Percentiles rank a stretch among this genome's conserved stretches.
These are phyloP conservation scores for Pollachius pollachius DNA, from an alignment of 2,113 vertebrate species.

Conservation along the genomic window DNA sequence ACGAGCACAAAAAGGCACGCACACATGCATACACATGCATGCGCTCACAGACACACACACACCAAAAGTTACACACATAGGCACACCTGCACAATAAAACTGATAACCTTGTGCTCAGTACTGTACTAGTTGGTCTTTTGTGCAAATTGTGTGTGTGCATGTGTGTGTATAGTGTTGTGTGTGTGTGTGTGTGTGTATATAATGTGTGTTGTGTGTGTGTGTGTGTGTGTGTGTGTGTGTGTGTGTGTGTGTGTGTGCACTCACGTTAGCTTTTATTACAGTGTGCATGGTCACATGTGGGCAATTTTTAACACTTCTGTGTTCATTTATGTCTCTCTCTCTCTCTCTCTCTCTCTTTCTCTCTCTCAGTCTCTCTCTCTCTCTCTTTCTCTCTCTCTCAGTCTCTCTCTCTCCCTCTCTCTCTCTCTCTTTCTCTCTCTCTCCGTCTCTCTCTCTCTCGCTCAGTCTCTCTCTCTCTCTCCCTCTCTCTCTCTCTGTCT, in stretches of 20 bases:
- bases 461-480: too few relatives aligned
- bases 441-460: too few relatives aligned
- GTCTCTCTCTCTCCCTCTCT: too few relatives aligned
- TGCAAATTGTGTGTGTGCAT: conserved; percentile 9
- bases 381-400: too few relatives aligned
- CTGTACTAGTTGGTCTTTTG: too few relatives aligned
- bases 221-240: conserved; percentile 1
- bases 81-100: not conserved
- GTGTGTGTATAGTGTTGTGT: conserved; percentile 16
- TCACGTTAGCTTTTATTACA: conserved; percentile 10
- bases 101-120: too few relatives aligned
- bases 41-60: conserved; percentile 53
- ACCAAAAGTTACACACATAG: not conserved
- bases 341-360: too few relatives aligned
- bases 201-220: not conserved
- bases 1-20: not conserved
- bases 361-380: too few relatives aligned
- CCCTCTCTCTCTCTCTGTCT: too few relatives aligned
- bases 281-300: not conserved
- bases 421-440: too few relatives aligned
- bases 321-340: too few relatives aligned
- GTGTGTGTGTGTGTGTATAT: conserved; percentile 15
- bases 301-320: too few relatives aligned
- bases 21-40: conserved; percentile 3
- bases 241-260: conserved; percentile 8